A percentile compares a stretch with the other conserved stretches of the same genome.
Conservation (phyloP, 2,888 invertebrate species). For the Amiota communis region DNA sequence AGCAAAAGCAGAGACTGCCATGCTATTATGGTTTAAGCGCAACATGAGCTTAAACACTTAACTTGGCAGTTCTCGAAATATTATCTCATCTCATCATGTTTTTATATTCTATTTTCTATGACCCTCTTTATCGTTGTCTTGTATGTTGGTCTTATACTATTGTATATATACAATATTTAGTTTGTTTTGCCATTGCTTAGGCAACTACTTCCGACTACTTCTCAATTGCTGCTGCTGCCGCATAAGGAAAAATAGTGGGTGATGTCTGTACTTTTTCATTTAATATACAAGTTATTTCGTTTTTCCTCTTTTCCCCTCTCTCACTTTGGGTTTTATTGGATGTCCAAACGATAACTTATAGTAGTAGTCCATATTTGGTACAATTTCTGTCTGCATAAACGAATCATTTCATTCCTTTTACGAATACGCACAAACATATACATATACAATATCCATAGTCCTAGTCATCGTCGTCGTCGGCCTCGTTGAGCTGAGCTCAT, state of each 20-base stretch:
- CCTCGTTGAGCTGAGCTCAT: slow-evolving; percentile 16
- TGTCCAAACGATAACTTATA: too few species aligned
- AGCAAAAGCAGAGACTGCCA: slow-evolving; percentile 22
- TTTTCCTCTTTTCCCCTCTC: slow-evolving; percentile 7
- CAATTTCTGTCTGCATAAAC: too few species aligned
- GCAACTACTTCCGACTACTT: slow-evolving; percentile 30
- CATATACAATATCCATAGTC: too few species aligned
- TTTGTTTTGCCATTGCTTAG: slow-evolving; percentile 7
- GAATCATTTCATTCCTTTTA: too few species aligned
- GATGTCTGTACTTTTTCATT: background rate
- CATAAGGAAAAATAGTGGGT: slow-evolving; percentile 32
- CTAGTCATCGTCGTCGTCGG: background rate
- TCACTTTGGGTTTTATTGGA: background rate
- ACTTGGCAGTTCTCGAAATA: slow-evolving; percentile 55
- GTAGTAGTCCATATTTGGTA: too few species aligned
- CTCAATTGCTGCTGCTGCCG: slow-evolving; percentile 28
- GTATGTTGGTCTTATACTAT: too few species aligned
- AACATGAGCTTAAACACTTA: slow-evolving; percentile 63
- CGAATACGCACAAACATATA: too few species aligned
- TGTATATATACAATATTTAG: slow-evolving; percentile 23
- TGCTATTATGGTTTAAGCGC: slow-evolving; percentile 55
- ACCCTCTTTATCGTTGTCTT: background rate
- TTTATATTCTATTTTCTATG: slow-evolving; percentile 1
- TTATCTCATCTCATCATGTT: slow-evolving; percentile 54
- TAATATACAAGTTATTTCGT: slow-evolving; percentile 36